Percentiles rank a stretch among this genome's conserved stretches.
These are phyloP conservation scores for Phaethornis superciliosus DNA, from an alignment of 2,113 vertebrate species.

Conservation along the genomic window DNA sequence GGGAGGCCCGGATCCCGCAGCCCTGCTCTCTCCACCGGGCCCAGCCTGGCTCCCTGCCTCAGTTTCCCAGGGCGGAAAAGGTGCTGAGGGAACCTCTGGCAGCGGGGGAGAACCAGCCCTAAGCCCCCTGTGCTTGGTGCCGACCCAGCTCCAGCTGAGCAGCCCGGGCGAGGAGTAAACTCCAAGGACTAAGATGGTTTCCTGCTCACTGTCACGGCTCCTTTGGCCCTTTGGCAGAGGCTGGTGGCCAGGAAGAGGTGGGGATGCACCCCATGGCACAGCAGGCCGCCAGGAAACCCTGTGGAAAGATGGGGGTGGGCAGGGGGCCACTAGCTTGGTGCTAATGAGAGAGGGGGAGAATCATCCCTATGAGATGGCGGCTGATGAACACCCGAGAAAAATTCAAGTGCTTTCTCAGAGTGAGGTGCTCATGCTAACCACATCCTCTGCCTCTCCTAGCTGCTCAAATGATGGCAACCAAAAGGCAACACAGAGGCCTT, in stretches of 20 bases:
- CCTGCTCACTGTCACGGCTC: background rate
- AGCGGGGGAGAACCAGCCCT: background rate
- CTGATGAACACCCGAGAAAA: background rate
- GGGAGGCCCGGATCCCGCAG: background rate
- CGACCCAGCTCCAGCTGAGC: background rate
- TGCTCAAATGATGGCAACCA: accelerated
- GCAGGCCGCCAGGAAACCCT: background rate
- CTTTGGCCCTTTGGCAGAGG: background rate
- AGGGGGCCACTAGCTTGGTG: background rate
- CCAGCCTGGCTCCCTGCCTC: background rate
- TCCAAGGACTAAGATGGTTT: background rate
- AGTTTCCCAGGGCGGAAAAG: background rate
- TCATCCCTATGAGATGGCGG: background rate
- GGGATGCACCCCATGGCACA: background rate
- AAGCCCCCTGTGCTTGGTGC: accelerated
- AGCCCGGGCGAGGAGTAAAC: background rate
- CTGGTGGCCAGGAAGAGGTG: background rate
- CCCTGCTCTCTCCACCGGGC: background rate
- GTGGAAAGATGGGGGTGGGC: background rate
- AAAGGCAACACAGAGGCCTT: accelerated
- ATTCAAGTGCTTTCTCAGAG: background rate
- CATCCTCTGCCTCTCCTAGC: constrained; percentile 5
- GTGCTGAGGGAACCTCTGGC: background rate
- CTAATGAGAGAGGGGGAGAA: background rate
- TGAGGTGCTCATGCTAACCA: background rate